Percentiles rank a stretch among this genome's conserved stretches.
Evolutionary conservation across 1,140 invertebrate genomes (phyloP).

Genomic region (Branchinecta lindahli): DNA sequence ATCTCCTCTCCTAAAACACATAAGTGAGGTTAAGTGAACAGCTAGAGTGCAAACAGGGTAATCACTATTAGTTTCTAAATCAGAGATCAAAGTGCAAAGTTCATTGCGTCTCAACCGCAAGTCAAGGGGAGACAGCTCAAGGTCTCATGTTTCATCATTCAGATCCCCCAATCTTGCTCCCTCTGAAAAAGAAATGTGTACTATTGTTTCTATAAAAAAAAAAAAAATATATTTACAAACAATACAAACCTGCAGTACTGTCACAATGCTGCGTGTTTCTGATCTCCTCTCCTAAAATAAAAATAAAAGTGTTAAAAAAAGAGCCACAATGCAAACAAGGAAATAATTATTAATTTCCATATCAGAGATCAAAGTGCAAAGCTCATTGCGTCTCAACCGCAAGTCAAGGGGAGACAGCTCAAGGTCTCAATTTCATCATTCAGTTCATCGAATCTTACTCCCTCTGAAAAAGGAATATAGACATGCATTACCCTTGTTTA

Average conservation of each 20-base stretch:
- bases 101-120: background rate
- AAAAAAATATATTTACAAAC: too few species aligned
- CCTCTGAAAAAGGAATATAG: too few species aligned
- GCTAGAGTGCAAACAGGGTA: background rate
- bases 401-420: background rate
- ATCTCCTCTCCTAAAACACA: background rate
- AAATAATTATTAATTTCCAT: background rate
- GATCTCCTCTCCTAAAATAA: background rate
- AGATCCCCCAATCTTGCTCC: too few species aligned
- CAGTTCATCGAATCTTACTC: too few species aligned
- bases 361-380: conserved; percentile 10
- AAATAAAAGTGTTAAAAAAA: background rate
- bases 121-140: conserved; percentile 2
- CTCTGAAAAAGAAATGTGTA: too few species aligned
- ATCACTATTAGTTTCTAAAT: background rate
- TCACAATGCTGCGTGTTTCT: too few species aligned
- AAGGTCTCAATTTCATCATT: background rate
- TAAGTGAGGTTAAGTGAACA: background rate
- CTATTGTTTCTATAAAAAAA: too few species aligned
- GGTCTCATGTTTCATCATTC: background rate
- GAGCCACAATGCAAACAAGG: background rate
- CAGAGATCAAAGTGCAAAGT: conserved; percentile 3
- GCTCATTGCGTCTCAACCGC: background rate
- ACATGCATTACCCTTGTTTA: too few species aligned
- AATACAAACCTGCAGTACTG: too few species aligned